A percentile compares a stretch with the other conserved stretches of the same genome.
Evolutionary conservation across 2,113 vertebrate species (phyloP).

Genomic region (Saguinus imperator): DNA sequence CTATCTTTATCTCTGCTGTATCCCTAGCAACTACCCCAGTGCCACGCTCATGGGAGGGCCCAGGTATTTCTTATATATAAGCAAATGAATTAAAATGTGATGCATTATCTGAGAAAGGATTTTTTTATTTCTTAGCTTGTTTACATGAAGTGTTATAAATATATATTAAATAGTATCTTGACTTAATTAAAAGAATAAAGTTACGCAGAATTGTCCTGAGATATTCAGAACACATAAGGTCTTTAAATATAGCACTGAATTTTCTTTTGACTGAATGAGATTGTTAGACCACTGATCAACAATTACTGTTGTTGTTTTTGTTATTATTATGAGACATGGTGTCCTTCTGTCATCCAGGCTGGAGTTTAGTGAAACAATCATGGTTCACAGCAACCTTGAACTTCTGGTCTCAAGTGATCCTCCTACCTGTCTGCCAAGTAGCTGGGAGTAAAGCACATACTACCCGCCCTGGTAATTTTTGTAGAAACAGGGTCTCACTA

Average conservation of each 20-base stretch:
- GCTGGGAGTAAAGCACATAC: too few relatives aligned
- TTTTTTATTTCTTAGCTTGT: background rate
- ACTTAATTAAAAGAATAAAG: background rate
- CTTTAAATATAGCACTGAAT: background rate
- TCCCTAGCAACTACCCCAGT: background rate
- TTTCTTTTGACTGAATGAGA: background rate
- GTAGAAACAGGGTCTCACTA: too few relatives aligned
- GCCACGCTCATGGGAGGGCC: background rate
- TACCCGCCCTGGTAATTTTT: too few relatives aligned
- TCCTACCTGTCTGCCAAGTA: too few relatives aligned
- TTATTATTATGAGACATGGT: too few relatives aligned
- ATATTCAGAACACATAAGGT: background rate
- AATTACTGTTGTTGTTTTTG: too few relatives aligned
- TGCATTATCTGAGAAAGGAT: background rate
- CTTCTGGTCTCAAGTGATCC: too few relatives aligned
- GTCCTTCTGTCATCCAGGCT: too few relatives aligned
- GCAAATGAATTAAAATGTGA: background rate
- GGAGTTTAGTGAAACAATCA: too few relatives aligned
- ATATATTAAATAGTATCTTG: background rate
- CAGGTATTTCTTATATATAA: background rate
- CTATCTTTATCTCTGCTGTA: background rate
- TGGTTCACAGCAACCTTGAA: too few relatives aligned
- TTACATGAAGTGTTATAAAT: background rate
- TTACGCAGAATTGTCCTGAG: background rate
- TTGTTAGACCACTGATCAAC: background rate